A percentile compares a stretch with the other conserved stretches of the same genome.
phyloP scores from a whole-genome alignment of 2,797 vertebrate species.

The Urocyon cinereoargenteus region DNA sequence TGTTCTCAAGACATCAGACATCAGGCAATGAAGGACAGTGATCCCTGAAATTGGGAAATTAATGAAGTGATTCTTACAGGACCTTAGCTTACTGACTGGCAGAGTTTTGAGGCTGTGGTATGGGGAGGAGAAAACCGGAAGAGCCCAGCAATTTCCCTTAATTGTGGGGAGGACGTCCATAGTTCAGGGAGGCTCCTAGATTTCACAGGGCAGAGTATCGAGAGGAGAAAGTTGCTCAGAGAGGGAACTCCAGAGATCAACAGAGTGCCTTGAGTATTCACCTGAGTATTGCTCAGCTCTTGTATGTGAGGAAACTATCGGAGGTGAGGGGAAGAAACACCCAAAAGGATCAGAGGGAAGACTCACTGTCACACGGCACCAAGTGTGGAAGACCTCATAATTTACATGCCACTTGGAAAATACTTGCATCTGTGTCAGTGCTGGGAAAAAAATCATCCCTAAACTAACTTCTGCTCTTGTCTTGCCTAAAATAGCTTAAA shows the following conservation, averaged over 20 bases:
- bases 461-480: not conserved
- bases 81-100: not conserved
- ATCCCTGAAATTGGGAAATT: not conserved
- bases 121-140: not conserved
- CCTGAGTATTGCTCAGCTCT: not conserved
- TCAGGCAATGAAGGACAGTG: not conserved
- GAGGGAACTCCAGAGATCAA: not conserved
- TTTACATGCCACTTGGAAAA: not conserved
- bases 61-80: not conserved
- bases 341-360: not conserved
- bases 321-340: not conserved
- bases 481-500: not conserved
- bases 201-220: not conserved
- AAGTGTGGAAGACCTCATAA: not conserved
- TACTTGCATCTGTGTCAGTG: not conserved
- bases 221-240: not conserved
- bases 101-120: not conserved
- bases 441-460: not conserved
- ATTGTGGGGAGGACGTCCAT: not conserved
- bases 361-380: not conserved
- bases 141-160: not conserved
- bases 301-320: not conserved
- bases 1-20: not conserved
- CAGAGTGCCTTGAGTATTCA: not conserved
- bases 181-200: not conserved